Conservation (phyloP, 92 coral and sea anemone species). For the Nematostella vectensis region DNA sequence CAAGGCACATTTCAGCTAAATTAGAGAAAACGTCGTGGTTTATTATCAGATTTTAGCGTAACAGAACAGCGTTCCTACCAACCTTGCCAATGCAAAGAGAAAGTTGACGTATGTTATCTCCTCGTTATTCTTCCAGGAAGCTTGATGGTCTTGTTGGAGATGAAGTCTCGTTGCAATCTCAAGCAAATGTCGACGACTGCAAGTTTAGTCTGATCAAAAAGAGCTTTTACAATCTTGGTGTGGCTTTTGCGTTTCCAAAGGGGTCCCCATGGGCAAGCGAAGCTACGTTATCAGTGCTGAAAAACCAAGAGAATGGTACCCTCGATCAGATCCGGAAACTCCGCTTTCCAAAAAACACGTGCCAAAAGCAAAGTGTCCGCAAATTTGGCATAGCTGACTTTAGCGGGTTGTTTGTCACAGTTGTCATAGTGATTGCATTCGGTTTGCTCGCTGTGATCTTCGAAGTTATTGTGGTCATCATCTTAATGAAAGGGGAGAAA, state of each 20-base stretch:
- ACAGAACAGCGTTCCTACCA: too few species aligned
- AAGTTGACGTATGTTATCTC: too few species aligned
- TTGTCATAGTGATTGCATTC: constrained; percentile 42
- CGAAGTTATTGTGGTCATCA: constrained; percentile 36
- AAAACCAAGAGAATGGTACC: constrained; percentile 64
- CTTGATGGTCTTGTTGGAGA: constrained; percentile 78
- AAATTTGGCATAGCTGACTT: constrained; percentile 33
- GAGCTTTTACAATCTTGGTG: constrained; percentile 45
- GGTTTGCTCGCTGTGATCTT: constrained; percentile 33
- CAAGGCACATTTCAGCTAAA: too few species aligned
- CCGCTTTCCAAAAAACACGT: constrained; percentile 33
- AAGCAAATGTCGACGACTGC: constrained; percentile 41
- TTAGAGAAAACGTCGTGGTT: too few species aligned
- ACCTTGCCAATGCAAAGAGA: too few species aligned
- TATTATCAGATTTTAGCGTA: too few species aligned
- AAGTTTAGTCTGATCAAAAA: constrained; percentile 37
- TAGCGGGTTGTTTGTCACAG: constrained; percentile 54
- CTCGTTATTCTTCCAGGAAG: constrained; percentile 40
- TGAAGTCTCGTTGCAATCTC: constrained; percentile 39
- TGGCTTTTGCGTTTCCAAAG: constrained; percentile 61
- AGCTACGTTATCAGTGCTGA: constrained; percentile 43
- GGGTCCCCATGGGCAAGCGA: constrained; percentile 65
- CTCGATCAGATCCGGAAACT: constrained; percentile 21
- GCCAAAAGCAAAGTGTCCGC: constrained; percentile 11
- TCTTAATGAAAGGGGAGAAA: constrained; percentile 25